phyloP scores from a whole-genome alignment of 2,113 vertebrate species.

The Burhinus bistriatus region DNA sequence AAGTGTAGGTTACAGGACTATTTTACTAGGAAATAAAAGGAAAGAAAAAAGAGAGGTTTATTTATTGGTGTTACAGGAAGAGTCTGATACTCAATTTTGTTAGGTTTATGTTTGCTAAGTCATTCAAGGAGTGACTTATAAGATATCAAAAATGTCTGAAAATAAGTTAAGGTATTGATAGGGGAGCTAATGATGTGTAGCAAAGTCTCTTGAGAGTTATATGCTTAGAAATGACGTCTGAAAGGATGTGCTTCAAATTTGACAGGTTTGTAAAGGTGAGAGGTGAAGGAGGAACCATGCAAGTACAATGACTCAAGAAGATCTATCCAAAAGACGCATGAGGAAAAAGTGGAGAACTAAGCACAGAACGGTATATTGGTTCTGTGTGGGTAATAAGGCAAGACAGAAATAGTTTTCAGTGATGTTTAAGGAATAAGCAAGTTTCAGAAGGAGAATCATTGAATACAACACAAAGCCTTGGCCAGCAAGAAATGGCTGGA shows the following conservation, averaged over 20 bases:
- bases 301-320: not conserved
- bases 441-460: not conserved
- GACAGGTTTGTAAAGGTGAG: not conserved
- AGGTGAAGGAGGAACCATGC: not conserved
- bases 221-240: not conserved
- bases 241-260: not conserved
- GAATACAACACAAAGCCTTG: not conserved
- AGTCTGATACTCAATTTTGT: not conserved
- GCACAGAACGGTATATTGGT: not conserved
- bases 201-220: not conserved
- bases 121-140: not conserved
- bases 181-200: not conserved
- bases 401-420: not conserved
- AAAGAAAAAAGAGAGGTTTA: not conserved
- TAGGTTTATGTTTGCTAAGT: not conserved
- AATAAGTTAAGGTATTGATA: not conserved
- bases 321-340: not conserved
- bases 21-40: not conserved
- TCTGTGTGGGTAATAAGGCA: not conserved
- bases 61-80: not conserved
- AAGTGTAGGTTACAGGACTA: not conserved
- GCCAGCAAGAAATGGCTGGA: not conserved
- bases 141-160: not conserved
- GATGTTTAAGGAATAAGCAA: not conserved
- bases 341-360: not conserved